Percentiles rank a stretch among this genome's conserved stretches.
These are phyloP conservation scores for Vanacampus margaritifer DNA, from an alignment of 2,113 vertebrate genomes.

Conservation along the genomic window DNA sequence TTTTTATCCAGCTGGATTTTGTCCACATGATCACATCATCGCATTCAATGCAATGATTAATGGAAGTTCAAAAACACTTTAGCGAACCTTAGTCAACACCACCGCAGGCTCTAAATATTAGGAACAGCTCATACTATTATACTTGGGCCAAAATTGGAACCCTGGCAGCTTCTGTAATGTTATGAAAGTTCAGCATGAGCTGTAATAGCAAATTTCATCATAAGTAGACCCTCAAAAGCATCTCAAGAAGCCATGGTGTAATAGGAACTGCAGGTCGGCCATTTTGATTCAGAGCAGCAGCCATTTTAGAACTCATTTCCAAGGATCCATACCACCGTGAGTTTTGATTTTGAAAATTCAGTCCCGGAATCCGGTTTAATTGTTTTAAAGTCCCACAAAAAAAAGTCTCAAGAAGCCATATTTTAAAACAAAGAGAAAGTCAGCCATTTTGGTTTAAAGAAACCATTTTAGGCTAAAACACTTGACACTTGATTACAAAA, in stretches of 20 bases:
- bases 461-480: too few species aligned
- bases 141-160: background rate
- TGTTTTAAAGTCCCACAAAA: too few species aligned
- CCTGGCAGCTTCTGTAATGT: background rate
- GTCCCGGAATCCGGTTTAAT: too few species aligned
- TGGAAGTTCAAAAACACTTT: background rate
- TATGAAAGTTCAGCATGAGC: background rate
- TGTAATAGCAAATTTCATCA: background rate
- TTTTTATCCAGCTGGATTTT: background rate
- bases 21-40: background rate
- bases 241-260: background rate
- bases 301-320: too few species aligned
- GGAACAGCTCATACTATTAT: background rate
- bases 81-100: background rate
- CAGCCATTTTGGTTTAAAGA: too few species aligned
- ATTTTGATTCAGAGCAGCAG: too few species aligned
- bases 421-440: too few species aligned
- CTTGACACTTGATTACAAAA: background rate
- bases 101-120: background rate
- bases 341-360: too few species aligned
- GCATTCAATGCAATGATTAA: background rate
- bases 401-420: too few species aligned
- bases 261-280: too few species aligned
- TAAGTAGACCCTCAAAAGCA: background rate
- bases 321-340: too few species aligned